Evolutionary conservation across 2,797 vertebrate species (phyloP).

Genomic region (Bovichtus variegatus): DNA sequence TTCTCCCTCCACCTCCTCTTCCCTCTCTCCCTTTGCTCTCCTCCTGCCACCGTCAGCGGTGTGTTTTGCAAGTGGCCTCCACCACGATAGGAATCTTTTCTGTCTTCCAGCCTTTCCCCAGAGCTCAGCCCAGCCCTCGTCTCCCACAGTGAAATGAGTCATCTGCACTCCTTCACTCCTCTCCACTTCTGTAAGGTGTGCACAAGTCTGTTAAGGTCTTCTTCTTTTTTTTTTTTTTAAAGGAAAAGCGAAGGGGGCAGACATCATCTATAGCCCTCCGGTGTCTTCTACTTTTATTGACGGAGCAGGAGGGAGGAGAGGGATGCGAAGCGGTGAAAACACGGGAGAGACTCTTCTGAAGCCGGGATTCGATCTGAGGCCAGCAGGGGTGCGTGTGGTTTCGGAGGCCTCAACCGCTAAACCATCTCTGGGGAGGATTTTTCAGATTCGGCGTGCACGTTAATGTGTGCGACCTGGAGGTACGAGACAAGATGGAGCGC

Average conservation of each 20-base stretch:
- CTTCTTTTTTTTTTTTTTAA: background rate
- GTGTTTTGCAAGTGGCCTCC: slow-evolving; percentile 70
- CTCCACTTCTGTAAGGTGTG: slow-evolving; percentile 27
- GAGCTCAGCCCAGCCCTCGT: slow-evolving; percentile 59
- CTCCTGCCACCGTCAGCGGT: slow-evolving; percentile 68
- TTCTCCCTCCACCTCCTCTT: slow-evolving; percentile 63
- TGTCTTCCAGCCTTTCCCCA: slow-evolving; percentile 49
- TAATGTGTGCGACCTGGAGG: slow-evolving; percentile 51
- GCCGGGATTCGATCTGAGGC: slow-evolving; percentile 67
- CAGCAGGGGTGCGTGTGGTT: slow-evolving; percentile 55
- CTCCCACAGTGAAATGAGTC: slow-evolving; percentile 72
- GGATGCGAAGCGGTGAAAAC: slow-evolving; percentile 44
- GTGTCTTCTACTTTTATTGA: slow-evolving; percentile 62
- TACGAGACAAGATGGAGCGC: slow-evolving; percentile 42
- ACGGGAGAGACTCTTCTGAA: slow-evolving; percentile 61
- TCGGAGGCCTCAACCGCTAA: slow-evolving; percentile 63
- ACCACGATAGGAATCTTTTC: slow-evolving; percentile 60
- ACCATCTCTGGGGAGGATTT: slow-evolving; percentile 62
- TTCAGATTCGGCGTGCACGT: slow-evolving; percentile 37
- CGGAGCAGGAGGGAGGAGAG: slow-evolving; percentile 32
- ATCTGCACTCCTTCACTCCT: slow-evolving; percentile 62
- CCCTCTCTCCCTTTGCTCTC: slow-evolving; percentile 50
- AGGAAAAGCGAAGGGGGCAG: slow-evolving; percentile 29
- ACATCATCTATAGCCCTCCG: slow-evolving; percentile 43
- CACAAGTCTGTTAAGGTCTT: slow-evolving; percentile 32